Evolutionary conservation across 2,797 vertebrate genomes (phyloP).

Genomic region (Lindbergichthys nudifrons): DNA sequence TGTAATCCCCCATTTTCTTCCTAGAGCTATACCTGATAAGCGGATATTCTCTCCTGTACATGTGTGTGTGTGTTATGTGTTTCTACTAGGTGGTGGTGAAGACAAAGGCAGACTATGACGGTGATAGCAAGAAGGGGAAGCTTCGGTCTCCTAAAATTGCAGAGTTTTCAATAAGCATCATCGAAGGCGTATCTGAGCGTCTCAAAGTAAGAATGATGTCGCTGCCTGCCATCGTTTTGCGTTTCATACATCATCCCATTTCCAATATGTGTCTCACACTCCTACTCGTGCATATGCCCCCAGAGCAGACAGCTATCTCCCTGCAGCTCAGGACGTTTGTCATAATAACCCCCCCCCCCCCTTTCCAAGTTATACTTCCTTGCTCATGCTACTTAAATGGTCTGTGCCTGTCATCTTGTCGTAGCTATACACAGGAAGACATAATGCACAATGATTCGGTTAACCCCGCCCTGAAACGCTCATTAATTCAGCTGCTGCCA

Average conservation of each 20-base stretch:
- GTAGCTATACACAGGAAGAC: constrained; percentile 40
- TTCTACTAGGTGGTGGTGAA: constrained; percentile 92
- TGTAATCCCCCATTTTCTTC: not conserved
- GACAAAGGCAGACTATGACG: constrained; percentile 94
- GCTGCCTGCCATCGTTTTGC: not conserved
- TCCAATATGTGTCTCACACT: constrained; percentile 30
- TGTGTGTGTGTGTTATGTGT: constrained; percentile 27
- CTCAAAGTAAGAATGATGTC: constrained; percentile 89
- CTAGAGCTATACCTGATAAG: not conserved
- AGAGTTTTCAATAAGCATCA: constrained; percentile 95
- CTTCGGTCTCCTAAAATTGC: constrained; percentile 91
- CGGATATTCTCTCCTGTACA: not conserved
- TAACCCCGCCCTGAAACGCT: constrained; percentile 66
- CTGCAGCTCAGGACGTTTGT: constrained; percentile 36
- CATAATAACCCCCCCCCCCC: constrained; percentile 14
- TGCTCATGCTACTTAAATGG: constrained; percentile 18
- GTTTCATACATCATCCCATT: constrained; percentile 31
- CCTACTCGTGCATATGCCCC: constrained; percentile 15
- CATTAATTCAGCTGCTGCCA: constrained; percentile 78
- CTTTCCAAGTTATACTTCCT: constrained; percentile 3
- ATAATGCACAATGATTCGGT: constrained; percentile 68
- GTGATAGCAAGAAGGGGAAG: constrained; percentile 91
- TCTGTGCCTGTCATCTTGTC: constrained; percentile 38
- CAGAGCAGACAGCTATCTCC: constrained; percentile 33
- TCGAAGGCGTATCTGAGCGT: constrained; percentile 93